Conservation (phyloP, 2,888 invertebrate species). For the Thera britannica region DNA sequence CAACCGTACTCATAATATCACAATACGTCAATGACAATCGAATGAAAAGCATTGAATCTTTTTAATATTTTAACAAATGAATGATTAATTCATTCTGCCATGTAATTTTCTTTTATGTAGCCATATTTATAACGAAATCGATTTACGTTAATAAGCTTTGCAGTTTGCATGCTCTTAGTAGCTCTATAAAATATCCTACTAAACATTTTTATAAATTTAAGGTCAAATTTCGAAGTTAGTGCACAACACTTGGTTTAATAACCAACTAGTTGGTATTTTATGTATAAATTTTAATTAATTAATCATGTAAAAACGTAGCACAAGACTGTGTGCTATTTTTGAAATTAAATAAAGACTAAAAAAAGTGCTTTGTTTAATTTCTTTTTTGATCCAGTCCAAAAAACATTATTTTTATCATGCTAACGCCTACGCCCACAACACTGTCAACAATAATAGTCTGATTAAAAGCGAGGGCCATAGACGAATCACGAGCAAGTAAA, state of each 20-base stretch:
- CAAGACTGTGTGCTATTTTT: slow-evolving; percentile 74
- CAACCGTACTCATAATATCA: slow-evolving; percentile 21
- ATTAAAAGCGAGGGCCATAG: too few relatives aligned
- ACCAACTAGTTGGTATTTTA: slow-evolving; percentile 63
- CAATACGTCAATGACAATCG: slow-evolving; percentile 11
- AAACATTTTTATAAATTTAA: slow-evolving; percentile 44
- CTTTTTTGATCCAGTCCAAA: too few relatives aligned
- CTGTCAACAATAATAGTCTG: too few relatives aligned
- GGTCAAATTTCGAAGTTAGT: slow-evolving; percentile 60
- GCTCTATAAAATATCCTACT: slow-evolving; percentile 11
- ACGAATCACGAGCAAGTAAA: too few relatives aligned
- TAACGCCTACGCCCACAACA: too few relatives aligned
- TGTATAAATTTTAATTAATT: slow-evolving; percentile 55
- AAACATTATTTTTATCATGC: too few relatives aligned
- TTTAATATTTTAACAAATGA: slow-evolving; percentile 22
- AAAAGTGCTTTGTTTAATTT: slow-evolving; percentile 17
- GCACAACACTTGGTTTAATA: slow-evolving; percentile 69
- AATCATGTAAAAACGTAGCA: slow-evolving; percentile 74
- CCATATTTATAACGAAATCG: slow-evolving; percentile 47
- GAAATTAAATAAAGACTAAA: slow-evolving; percentile 72
- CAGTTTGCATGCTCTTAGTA: slow-evolving; percentile 18
- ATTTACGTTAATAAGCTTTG: slow-evolving; percentile 28
- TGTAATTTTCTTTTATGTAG: slow-evolving; percentile 41
- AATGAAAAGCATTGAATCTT: slow-evolving; percentile 5
- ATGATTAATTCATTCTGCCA: slow-evolving; percentile 30